Conservation (phyloP, 2,797 vertebrate species). For the Emydoidea blandingii region DNA sequence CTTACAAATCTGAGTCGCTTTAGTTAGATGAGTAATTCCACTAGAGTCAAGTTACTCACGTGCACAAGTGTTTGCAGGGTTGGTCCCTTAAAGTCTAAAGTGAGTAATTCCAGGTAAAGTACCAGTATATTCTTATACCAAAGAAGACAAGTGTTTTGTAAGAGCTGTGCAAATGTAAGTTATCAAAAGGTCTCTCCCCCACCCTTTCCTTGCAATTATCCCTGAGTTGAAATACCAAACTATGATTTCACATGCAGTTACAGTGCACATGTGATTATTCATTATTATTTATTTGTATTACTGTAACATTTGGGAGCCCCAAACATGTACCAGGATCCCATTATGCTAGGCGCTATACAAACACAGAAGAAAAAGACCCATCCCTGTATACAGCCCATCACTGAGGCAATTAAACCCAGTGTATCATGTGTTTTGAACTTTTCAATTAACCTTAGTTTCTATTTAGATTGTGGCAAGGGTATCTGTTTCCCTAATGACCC, state of each 20-base stretch:
- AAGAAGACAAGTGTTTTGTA: not conserved
- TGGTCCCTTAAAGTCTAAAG: not conserved
- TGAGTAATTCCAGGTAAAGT: not conserved
- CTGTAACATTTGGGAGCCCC: not conserved
- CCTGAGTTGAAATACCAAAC: not conserved
- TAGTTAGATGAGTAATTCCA: not conserved
- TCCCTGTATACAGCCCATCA: not conserved
- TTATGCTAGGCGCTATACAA: not conserved
- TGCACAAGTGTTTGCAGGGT: not conserved
- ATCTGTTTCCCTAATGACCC: not conserved
- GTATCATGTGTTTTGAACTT: not conserved
- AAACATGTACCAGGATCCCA: not conserved
- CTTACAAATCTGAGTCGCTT: not conserved
- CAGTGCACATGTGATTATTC: accelerated
- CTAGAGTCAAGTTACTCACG: not conserved
- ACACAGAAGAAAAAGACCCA: not conserved
- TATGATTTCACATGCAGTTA: not conserved
- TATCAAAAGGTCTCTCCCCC: not conserved
- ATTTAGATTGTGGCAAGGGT: not conserved
- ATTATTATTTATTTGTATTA: not conserved
- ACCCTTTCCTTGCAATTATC: not conserved
- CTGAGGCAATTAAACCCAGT: not conserved
- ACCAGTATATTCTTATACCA: not conserved
- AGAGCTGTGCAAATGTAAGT: not conserved
- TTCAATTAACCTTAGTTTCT: not conserved